These are phyloP conservation scores for Esperia sulphurella DNA, from an alignment of 2,888 invertebrate genomes.

Conservation along the genomic window DNA sequence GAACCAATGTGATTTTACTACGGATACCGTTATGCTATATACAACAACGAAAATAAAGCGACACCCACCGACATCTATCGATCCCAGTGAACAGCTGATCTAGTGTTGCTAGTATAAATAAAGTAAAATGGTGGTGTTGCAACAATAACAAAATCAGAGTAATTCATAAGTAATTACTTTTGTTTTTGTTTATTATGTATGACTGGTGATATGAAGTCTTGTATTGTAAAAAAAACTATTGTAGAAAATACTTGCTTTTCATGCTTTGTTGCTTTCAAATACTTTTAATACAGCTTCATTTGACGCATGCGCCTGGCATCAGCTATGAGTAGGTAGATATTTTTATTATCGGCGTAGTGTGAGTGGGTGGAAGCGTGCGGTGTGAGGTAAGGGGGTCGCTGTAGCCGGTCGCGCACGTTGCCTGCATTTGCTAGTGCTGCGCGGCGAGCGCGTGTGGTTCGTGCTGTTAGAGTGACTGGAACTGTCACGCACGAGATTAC, in stretches of 20 bases:
- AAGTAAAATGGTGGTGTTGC: neutral
- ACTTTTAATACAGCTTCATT: neutral
- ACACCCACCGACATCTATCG: conserved; percentile 78
- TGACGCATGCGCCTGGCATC: conserved; percentile 22
- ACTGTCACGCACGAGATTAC: conserved; percentile 65
- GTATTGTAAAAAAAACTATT: neutral
- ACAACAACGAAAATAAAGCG: conserved; percentile 72
- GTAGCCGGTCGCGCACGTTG: conserved; percentile 51
- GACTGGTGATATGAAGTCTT: no score
- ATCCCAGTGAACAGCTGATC: conserved; percentile 67
- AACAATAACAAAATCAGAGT: neutral
- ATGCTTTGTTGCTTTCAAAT: conserved; percentile 7
- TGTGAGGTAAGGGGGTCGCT: conserved; percentile 40
- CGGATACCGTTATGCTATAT: conserved; percentile 68
- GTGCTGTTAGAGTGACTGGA: conserved; percentile 62
- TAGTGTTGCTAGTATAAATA: conserved; percentile 2
- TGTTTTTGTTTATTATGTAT: no score
- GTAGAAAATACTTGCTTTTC: neutral
- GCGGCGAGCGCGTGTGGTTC: conserved; percentile 68
- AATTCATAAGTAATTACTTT: no score
- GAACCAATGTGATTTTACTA: conserved; percentile 62
- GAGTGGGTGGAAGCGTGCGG: conserved; percentile 28
- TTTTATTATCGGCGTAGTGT: conserved; percentile 21
- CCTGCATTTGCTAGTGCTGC: conserved; percentile 62
- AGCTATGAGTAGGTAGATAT: conserved; percentile 19